Evolutionary conservation across 2,888 invertebrate genomes (phyloP), one percentile per base, ranked within the genome.

Genomic region (Hylaea fasciaria): DNA sequence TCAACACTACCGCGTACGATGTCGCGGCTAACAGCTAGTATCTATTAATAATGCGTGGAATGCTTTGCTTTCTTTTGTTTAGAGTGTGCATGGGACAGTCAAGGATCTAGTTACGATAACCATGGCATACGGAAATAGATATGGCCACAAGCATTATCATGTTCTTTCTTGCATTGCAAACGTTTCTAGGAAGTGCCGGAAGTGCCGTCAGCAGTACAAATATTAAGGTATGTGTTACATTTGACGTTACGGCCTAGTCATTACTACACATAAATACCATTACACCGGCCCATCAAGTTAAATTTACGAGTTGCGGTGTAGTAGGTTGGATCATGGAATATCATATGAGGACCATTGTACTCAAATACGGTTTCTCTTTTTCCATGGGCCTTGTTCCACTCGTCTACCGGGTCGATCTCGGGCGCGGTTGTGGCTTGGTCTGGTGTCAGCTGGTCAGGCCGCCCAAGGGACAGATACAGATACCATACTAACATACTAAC

Each of bases 281-380:
- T 57, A 57, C 5, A 12, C 44, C 17, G 14, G 50, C 50, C 49
- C 44, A 49, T 57, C 57, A 57, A 16, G 14, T 46, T 40, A 40
- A 45, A 51, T 41, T 11, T 37, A 49, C 37, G 22, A 9, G 28
- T 13, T 22, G 43, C 10, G 16, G 43, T 2, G 2, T 5, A 12
- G 7, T 12, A 29, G 45, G n/a, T 13, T 45, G 11, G 17, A 44
- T 17, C 12, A 44, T n/a, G 35, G 35, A 35, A 45, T 37, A 37
- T 45, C 37, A 10, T n/a, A 12, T n/a, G 37, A 37, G n/a, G n/a
- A 37, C 4, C 10, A 37, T 37, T 37, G 10, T 1, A 22, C 37
- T n/a, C 12, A 37, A 37, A 37, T 37, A 37, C 5, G 11, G 22
- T 22, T 22, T 22, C 22, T 22, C 5, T 35, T 35, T 35, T 11